These are phyloP conservation scores for Heliocidaris tuberculata DNA, from an alignment of 35 echinoderm and acorn worm genomes.

Conservation along the genomic window DNA sequence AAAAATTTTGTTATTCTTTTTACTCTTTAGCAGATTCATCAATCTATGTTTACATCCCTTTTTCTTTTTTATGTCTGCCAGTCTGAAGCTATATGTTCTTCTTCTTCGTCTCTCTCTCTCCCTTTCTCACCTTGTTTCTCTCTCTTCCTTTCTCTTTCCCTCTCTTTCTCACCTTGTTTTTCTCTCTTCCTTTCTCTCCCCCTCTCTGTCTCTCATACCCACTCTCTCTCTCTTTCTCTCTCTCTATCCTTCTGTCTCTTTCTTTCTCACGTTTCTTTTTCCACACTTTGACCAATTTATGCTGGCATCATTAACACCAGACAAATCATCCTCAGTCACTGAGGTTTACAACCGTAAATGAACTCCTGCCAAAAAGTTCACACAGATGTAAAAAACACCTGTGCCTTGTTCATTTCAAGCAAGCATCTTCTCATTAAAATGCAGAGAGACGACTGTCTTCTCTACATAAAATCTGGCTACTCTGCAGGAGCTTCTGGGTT, in stretches of 20 bases:
- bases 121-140: background rate
- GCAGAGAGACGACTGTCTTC: background rate
- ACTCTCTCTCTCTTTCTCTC: background rate
- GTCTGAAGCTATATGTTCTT: background rate
- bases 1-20: background rate
- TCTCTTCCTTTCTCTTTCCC: background rate
- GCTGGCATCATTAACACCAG: background rate
- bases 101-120: background rate
- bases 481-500: too few relatives aligned
- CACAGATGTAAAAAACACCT: background rate
- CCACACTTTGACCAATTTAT: background rate
- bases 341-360: background rate
- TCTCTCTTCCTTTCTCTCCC: background rate
- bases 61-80: background rate
- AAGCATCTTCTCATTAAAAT: background rate
- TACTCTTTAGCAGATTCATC: background rate
- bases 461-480: too few relatives aligned
- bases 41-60: background rate
- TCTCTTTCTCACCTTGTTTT: background rate
- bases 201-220: background rate
- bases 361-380: background rate
- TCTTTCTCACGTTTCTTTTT: background rate
- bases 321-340: background rate
- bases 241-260: background rate
- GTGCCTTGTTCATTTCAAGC: background rate